phyloP scores from a whole-genome alignment of 2,113 vertebrate species.

The Varanus salvator region DNA sequence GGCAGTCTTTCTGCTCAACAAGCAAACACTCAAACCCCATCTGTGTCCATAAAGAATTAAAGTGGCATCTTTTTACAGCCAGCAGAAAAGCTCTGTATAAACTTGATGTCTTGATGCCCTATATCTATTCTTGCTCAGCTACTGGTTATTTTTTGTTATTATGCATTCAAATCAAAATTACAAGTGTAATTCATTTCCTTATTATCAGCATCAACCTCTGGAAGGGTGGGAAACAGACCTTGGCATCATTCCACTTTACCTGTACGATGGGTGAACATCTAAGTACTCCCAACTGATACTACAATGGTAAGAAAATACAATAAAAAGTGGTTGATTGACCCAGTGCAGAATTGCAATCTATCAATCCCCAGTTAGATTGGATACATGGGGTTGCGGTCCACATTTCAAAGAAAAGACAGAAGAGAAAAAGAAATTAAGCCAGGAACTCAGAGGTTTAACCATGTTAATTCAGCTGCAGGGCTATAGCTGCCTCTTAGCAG shows the following conservation, averaged over 20 bases:
- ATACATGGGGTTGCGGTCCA: constrained; percentile 7
- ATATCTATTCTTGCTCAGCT: neutral
- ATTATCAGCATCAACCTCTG: neutral
- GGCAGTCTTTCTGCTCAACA: neutral
- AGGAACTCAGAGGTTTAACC: constrained; percentile 9
- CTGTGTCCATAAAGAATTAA: neutral
- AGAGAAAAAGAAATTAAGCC: neutral
- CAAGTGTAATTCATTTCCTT: rapidly evolving
- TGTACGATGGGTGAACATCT: neutral
- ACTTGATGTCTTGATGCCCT: neutral
- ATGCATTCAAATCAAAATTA: neutral
- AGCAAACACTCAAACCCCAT: neutral
- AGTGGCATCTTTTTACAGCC: neutral
- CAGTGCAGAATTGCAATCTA: rapidly evolving
- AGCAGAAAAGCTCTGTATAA: neutral
- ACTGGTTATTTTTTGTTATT: neutral
- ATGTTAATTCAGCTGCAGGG: neutral
- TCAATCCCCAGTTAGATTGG: neutral
- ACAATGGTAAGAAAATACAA: rapidly evolving
- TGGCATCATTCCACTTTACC: neutral
- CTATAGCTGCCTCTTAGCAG: neutral
- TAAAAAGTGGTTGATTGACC: neutral
- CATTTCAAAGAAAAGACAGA: neutral
- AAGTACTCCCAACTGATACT: rapidly evolving
- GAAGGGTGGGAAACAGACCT: neutral